Percentiles rank a stretch among this genome's conserved stretches.
phyloP scores from a whole-genome alignment of 2,797 vertebrate species.

The Rachycentron canadum region DNA sequence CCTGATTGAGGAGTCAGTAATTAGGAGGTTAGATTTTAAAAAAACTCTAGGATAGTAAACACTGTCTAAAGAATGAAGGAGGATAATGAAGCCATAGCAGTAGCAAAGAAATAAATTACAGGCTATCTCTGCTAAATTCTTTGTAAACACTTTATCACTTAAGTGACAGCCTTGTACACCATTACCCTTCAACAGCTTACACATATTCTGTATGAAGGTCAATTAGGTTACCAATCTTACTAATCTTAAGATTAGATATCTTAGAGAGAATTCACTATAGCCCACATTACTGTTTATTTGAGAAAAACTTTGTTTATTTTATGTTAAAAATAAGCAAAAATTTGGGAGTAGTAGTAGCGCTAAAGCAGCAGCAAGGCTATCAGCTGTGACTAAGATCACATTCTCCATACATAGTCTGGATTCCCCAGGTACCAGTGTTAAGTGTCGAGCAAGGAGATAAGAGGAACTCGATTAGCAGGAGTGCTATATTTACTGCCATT shows the following conservation, averaged over 20 bases:
- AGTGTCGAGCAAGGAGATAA: constrained; percentile 78
- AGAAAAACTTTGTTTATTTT: background rate
- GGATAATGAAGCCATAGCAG: background rate
- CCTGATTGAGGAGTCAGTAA: background rate
- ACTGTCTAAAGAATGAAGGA: constrained; percentile 7
- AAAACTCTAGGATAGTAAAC: background rate
- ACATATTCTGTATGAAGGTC: background rate
- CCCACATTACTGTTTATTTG: background rate
- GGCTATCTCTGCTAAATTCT: constrained; percentile 6
- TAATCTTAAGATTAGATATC: background rate
- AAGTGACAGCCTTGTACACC: background rate
- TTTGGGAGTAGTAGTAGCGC: constrained; percentile 15
- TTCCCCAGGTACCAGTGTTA: constrained; percentile 77
- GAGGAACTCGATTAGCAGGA: constrained; percentile 71
- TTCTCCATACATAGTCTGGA: constrained; percentile 72
- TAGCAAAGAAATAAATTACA: constrained; percentile 7
- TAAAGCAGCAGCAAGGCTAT: constrained; percentile 48
- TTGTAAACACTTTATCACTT: background rate
- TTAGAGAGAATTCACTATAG: background rate
- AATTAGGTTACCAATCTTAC: background rate
- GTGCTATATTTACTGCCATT: constrained; percentile 79
- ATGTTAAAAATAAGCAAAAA: background rate
- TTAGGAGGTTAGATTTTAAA: background rate
- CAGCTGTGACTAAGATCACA: constrained; percentile 67
- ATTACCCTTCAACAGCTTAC: background rate